Evolutionary conservation across 2,797 vertebrate genomes (phyloP), one percentile per base, ranked within the genome.

Genomic region (Syngnathus acus): DNA sequence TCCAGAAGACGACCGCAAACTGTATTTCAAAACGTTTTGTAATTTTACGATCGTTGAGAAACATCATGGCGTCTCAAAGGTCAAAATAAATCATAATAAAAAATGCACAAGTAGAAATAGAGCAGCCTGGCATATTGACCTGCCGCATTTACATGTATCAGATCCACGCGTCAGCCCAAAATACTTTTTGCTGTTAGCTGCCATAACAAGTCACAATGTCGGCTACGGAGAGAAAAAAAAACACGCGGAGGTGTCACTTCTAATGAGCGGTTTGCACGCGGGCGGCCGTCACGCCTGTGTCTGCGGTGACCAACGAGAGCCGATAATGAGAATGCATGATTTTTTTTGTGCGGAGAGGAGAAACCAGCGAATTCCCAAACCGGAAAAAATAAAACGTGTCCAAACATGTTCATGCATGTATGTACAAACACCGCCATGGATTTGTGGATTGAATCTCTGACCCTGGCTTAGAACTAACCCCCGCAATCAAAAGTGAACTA

Each of bases 121-220:
- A 4, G 14, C 19, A 19, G 37, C 37, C 7, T 59, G 9, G 37
- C 9, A 61, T 42, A 42, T 61, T 61, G 39, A 61, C 39, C 5
- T 10, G 39, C 21, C 19, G 19, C n/a, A 42, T 61, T 61, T 42
- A 40, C 38, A 60, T 40, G 58, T 40, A 4, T 60, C 58, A 60
- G 17, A 42, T 61, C 59, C 16, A 10, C n/a, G 11, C n/a, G 39
- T n/a, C 39, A 39, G 10, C 39, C 42, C 21, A 61, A 61, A 61
- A 61, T 61, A 61, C 19, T 21, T 21, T 26, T 26, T 19, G 9
- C 9, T 11, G 10, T 23, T n/a, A 19, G 59, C 39, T 61, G 59
- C 59, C 59, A 61, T 42, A 61, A 61, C 59, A 61, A 61, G 59
- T 61, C 59, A 43, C 21, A 61, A 61, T 21, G 10, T 42, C 59